Base-by-base conservation (phyloP, 30 jellyfish, hydroid and myxozoan species). In the Phacellophora camtschatica region DNA sequence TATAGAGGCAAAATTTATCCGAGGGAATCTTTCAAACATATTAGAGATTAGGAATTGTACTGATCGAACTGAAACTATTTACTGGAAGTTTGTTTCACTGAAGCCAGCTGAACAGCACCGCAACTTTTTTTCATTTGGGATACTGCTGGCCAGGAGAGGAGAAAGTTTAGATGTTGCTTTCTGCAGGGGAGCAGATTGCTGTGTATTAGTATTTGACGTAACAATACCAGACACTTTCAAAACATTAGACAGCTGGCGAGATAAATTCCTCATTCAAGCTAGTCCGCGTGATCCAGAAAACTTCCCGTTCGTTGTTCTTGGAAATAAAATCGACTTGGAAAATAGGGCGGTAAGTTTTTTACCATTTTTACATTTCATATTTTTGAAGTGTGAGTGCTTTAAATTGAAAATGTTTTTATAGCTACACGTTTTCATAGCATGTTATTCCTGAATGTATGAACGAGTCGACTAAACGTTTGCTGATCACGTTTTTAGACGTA, bases 271-370 rank as follows among this genome's bases (percentile, higher is more conserved):
- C n/a, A 95, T 95, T 57, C 99, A 95, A 56, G 97, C 99, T 12
- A 89, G 99, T 73, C 99, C 99, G 0, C 87, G 97, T 29, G 99
- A 95, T 58, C 99, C 99, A 20, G 99, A 95, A 73, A 95, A 95
- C 70, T 95, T 95, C 58, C 99, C 99, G 1, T 95, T 95, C 70
- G 99, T 95, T 50, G 97, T 95, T 65, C 96, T 95, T 46, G 99
- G 99, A 22, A 95, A 95, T 77, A 95, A 95, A 85, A 98, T 95
- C 63, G 99, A 95, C 63, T 80, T 95, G 19, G 99, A 95, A 95
- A 89, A 84, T 71, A 82, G 99, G 73, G 99, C 98, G 37, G 99
- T 95, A 74, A 57, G 97, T 86, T 2, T 36, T 5, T 29, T 31
- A 30, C 22, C 6, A 9, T 2, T 24, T 29, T 68, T 2, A 1